Percentiles rank a stretch among this genome's conserved stretches.
Conservation (phyloP, 2,113 vertebrate genomes). For the Acanthisitta chloris region DNA sequence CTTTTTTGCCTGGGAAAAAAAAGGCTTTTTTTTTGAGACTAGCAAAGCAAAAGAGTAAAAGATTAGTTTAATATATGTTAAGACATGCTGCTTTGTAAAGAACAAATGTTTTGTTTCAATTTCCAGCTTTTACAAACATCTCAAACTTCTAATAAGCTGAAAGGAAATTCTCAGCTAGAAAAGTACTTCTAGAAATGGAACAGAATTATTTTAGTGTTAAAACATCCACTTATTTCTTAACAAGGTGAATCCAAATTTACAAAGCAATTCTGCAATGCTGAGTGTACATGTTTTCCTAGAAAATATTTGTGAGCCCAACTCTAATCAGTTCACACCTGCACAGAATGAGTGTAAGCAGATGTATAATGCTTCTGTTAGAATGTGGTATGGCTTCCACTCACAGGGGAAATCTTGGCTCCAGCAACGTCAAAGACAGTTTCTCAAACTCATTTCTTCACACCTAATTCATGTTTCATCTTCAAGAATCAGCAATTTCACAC, state of each 20-base stretch:
- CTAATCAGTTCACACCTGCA: background rate
- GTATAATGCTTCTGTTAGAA: constrained; percentile 31
- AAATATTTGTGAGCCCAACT: background rate
- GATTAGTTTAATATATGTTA: background rate
- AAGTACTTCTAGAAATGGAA: background rate
- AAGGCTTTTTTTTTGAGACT: background rate
- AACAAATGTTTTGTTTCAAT: background rate
- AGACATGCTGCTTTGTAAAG: background rate
- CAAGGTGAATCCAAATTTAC: background rate
- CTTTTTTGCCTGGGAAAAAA: background rate
- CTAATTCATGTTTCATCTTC: constrained; percentile 53
- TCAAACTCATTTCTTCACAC: constrained; percentile 42
- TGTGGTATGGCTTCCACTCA: background rate
- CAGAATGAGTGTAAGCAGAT: constrained; percentile 43
- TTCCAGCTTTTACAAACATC: background rate
- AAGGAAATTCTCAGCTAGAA: background rate
- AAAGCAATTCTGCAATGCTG: background rate
- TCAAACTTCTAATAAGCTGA: background rate
- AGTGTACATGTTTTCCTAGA: background rate
- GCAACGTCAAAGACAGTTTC: background rate
- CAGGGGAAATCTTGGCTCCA: constrained; percentile 18
- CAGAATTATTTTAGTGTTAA: too few relatives aligned
- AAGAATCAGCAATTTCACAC: background rate
- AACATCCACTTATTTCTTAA: background rate
- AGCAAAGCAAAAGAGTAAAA: background rate